Evolutionary conservation across 1,140 invertebrate genomes (phyloP).

Genomic region (Drosophila carrolli): DNA sequence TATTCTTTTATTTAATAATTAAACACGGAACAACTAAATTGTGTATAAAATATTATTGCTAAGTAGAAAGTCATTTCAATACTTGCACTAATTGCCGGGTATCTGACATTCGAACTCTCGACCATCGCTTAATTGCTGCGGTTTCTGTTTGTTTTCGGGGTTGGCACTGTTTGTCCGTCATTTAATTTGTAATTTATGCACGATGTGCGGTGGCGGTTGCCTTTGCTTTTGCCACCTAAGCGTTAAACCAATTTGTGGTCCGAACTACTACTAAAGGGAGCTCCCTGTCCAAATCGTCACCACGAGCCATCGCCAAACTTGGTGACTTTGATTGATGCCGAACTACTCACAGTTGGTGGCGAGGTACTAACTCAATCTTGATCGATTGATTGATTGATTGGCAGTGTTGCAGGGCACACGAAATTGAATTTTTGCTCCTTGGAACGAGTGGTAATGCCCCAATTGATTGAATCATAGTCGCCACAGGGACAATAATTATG

Average conservation of each 20-base stretch:
- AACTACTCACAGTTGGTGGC: conserved; percentile 15
- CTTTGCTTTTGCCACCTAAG: conserved; percentile 41
- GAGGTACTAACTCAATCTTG: conserved; percentile 48
- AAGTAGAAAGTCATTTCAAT: no score
- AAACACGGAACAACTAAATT: no score
- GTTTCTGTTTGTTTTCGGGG: conserved; percentile 31
- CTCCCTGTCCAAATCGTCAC: conserved; percentile 8
- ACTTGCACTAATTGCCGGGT: neutral
- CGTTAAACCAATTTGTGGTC: conserved; percentile 57
- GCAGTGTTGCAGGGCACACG: neutral
- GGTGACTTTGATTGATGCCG: conserved; percentile 62
- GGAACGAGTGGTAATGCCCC: conserved; percentile 11
- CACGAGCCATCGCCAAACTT: conserved; percentile 14
- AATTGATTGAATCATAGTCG: conserved; percentile 37
- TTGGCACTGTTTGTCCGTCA: conserved; percentile 31
- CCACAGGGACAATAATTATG: conserved; percentile 13
- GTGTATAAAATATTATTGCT: no score
- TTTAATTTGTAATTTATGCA: conserved; percentile 68
- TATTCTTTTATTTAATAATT: no score
- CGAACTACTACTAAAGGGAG: neutral
- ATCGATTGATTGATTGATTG: conserved; percentile 49
- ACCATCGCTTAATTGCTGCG: conserved; percentile 2
- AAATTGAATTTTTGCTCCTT: conserved; percentile 27
- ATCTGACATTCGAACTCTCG: conserved; percentile 6
- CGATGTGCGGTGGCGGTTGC: conserved; percentile 24